A percentile compares a stretch with the other conserved stretches of the same genome.
These are phyloP conservation scores for Phaonia tiefii DNA, from an alignment of 2,888 invertebrate genomes.

Conservation along the genomic window DNA sequence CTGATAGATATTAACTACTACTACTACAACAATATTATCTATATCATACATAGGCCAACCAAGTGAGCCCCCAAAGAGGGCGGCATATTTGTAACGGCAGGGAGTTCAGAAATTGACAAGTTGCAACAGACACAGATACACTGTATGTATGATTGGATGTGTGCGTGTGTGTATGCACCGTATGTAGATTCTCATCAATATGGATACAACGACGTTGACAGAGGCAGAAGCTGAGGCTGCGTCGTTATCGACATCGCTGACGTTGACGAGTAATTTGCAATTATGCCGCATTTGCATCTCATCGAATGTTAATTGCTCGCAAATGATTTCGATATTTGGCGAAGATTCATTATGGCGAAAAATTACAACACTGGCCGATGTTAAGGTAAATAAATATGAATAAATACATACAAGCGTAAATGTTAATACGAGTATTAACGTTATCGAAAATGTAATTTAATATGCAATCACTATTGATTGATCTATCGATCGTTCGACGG, in stretches of 20 bases:
- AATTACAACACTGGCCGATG: constrained; percentile 79
- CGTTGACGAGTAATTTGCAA: constrained; percentile 70
- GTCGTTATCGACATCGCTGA: constrained; percentile 5
- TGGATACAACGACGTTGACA: constrained; percentile 70
- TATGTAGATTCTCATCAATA: constrained; percentile 63
- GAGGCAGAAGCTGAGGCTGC: neutral
- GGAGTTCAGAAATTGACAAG: constrained; percentile 17
- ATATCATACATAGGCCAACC: neutral
- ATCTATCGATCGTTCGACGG: neutral
- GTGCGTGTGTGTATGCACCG: too few relatives aligned
- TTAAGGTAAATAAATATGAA: constrained; percentile 73
- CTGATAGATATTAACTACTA: too few relatives aligned
- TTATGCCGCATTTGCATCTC: constrained; percentile 80
- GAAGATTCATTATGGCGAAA: constrained; percentile 80
- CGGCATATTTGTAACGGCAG: neutral
- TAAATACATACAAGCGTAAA: constrained; percentile 1
- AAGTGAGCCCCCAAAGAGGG: neutral
- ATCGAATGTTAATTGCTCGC: constrained; percentile 73
- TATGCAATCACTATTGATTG: constrained; percentile 11
- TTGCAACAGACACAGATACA: neutral
- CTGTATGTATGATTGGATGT: constrained; percentile 30
- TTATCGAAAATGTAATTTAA: constrained; percentile 7
- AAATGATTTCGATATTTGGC: constrained; percentile 80
- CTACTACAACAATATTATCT: neutral
- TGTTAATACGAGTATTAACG: too few relatives aligned